phyloP scores from a whole-genome alignment of 2,113 vertebrate genomes.

The Melanostigma gelatinosum region DNA sequence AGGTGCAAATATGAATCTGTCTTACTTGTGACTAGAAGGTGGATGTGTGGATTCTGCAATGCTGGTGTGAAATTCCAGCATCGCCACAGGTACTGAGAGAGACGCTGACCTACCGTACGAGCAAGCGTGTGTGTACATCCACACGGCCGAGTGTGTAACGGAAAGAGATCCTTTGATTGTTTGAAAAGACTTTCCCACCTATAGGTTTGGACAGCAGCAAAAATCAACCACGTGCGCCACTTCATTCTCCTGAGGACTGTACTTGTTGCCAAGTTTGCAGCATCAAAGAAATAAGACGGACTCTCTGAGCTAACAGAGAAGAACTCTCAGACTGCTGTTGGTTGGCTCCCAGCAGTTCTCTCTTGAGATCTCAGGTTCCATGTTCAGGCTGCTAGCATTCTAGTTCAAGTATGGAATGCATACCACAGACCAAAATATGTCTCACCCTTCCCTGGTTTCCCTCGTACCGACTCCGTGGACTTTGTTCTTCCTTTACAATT shows the following conservation, averaged over 20 bases:
- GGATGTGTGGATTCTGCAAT: slow-evolving; percentile 72
- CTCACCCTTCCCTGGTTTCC: slow-evolving; percentile 55
- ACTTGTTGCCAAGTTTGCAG: slow-evolving; percentile 41
- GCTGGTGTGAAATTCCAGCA: slow-evolving; percentile 72
- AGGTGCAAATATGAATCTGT: slow-evolving; percentile 67
- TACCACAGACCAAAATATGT: slow-evolving; percentile 69
- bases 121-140: background rate
- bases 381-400: slow-evolving; percentile 51
- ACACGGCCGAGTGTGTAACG: background rate
- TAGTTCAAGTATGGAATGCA: slow-evolving; percentile 54
- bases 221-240: slow-evolving; percentile 15
- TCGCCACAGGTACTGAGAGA: slow-evolving; percentile 29
- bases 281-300: slow-evolving; percentile 48
- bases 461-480: slow-evolving; percentile 17
- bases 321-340: slow-evolving; percentile 34
- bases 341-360: slow-evolving; percentile 32
- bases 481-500: slow-evolving; percentile 23
- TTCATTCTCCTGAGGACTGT: background rate
- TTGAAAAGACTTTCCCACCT: slow-evolving; percentile 9
- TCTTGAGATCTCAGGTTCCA: slow-evolving; percentile 54
- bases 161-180: slow-evolving; percentile 19
- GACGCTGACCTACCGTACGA: slow-evolving; percentile 32
- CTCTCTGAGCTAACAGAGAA: slow-evolving; percentile 37
- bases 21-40: slow-evolving; percentile 68
- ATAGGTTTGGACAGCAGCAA: slow-evolving; percentile 18